Base-by-base conservation (phyloP, 2,797 vertebrate species). In the Hephaestus fuliginosus region DNA sequence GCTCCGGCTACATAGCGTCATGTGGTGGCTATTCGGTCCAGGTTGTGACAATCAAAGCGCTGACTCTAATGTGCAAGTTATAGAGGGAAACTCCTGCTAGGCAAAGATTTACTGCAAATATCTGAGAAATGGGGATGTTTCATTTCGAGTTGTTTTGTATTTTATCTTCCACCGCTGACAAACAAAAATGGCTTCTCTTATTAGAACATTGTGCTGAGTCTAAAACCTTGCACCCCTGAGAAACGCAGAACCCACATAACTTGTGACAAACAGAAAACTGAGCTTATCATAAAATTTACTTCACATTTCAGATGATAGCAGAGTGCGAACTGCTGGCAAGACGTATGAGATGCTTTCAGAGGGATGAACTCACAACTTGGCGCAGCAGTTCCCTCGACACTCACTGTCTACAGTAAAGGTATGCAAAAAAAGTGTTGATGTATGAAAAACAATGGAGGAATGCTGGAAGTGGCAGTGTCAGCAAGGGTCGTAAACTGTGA, bases 381-480 rank as follows among this genome's bases (percentile, higher is more conserved):
- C 43, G 8, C 64, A 39, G 72, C 33, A 25, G 43, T 74, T 80
- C 72, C 61, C 41, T 44, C 60, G 78, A 74, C 80, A 63, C 74
- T 85, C 48, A 22, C 80, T 78, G 78, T 83, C 81, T 73, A 63
- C 58, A 71, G 73, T 78, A 58, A 82, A 90, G 83, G 80, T 86
- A 86, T 85, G 80, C 62, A 80, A 79, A 84, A 78, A 90, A 90
- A 84, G 70, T 88, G 87, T 91, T 81, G 86, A 92, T 84, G 84
- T 89, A 78, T 89, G 83, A 88, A 88, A 92, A 93, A 92, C 90
- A 90, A 88, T 83, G 30, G 60, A 88, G 81, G 90, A 91, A 90
- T 90, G 89, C 49, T 82, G 70, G 84, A 93, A 92, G 88, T 77
- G 69, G 52, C 84, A 63, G 84, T 53, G 91, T 94, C 93, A 94